phyloP scores from a whole-genome alignment of 2,888 invertebrate genomes.

The Hydrotaea diabolus region DNA sequence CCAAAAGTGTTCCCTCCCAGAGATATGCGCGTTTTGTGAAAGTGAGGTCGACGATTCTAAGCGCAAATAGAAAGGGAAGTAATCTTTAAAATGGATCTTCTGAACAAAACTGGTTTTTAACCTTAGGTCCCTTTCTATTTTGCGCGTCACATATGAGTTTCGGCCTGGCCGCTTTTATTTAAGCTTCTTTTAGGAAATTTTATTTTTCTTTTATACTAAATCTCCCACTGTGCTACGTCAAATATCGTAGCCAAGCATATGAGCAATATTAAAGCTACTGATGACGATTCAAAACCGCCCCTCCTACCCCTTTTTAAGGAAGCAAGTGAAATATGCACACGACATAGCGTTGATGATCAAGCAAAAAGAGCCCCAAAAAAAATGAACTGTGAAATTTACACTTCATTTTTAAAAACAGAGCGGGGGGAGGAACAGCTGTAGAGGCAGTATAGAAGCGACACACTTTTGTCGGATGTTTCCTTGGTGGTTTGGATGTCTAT shows the following conservation, averaged over 20 bases:
- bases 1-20: no score
- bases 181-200: background rate
- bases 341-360: slow-evolving; percentile 36
- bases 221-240: background rate
- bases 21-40: no score
- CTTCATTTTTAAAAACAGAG: slow-evolving; percentile 39
- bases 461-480: slow-evolving; percentile 16
- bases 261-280: slow-evolving; percentile 16
- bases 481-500: slow-evolving; percentile 27
- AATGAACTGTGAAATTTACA: slow-evolving; percentile 34
- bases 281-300: slow-evolving; percentile 37
- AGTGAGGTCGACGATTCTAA: no score
- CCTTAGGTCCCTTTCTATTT: no score
- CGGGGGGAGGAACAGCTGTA: background rate
- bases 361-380: slow-evolving; percentile 34
- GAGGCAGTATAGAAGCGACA: background rate
- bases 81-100: no score
- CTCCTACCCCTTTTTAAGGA: no score
- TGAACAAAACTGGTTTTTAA: no score
- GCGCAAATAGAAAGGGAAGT: no score
- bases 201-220: background rate
- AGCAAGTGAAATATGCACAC: background rate
- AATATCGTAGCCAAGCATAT: background rate
- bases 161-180: no score
- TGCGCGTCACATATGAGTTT: no score